Base-by-base conservation (phyloP, 2,888 invertebrate genomes). In the Netelia inedita region DNA sequence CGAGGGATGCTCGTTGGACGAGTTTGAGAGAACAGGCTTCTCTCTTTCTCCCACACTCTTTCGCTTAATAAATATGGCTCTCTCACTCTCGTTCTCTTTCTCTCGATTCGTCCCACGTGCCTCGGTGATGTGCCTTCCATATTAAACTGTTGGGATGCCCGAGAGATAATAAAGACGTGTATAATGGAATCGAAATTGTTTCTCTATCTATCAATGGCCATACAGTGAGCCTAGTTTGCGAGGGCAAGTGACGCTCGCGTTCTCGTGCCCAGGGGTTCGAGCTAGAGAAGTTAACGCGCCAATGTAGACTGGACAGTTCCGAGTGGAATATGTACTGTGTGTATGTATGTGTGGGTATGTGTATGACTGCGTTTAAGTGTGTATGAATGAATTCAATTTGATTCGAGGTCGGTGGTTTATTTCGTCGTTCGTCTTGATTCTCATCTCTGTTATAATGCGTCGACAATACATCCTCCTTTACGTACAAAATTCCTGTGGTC, bases 161-260 rank as follows among this genome's bases (percentile, higher is more conserved):
- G 86, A 88, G 89, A 92, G 92, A 93, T 93, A 93, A 93, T 93
- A 92, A 92, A 93, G 92, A 92, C 92, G 81, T 88, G 80, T 91
- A 92, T 92, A 93, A 93, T 93, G 89, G 92, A 93, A 92, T 93
- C 91, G 92, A 92, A 93, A 93, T 93, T 93, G 92, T 92, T 93
- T 92, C 92, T 92, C 91, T 93, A 93, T 93, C 92, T 93, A 92
- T 92, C 91, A 92, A 92, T 93, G 90, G 57, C 91, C 92, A 90
- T 89, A 89, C 90, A 89, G 81, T 73, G 87, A 79, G 87, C 85
- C 87, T 86, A 74, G 80, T 50, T 61, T n/a, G 66, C 28, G 53
- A 46, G 46, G 71, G 53, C 50, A 59, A 74, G 68, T 57, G 74
- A 35, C 28, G 55, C 23, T 28, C 61, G 50, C 10, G 57, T 19